phyloP scores from a whole-genome alignment of 35 echinoderm and acorn worm species.

The Stichopus chloronotus region DNA sequence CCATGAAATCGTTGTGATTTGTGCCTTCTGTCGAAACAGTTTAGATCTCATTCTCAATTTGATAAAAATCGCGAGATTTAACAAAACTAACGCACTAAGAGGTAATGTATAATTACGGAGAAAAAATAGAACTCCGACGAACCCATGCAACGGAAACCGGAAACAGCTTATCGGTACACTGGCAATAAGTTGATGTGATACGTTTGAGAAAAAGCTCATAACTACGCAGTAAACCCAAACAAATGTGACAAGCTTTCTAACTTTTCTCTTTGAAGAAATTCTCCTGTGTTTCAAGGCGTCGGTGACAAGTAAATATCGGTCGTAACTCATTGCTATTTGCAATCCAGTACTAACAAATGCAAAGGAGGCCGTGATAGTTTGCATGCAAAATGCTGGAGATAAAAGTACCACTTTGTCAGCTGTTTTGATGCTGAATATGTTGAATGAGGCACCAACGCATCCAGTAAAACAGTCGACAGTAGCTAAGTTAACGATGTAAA shows the following conservation, averaged over 20 bases:
- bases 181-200: neutral
- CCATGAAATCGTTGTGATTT: neutral
- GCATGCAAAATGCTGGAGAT: neutral
- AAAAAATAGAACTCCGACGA: neutral
- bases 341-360: neutral
- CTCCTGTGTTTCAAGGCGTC: neutral
- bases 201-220: too few relatives aligned
- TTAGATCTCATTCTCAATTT: neutral
- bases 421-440: neutral
- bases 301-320: neutral
- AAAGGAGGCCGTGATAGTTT: too few relatives aligned
- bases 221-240: neutral
- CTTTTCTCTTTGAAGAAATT: neutral
- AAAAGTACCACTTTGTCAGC: too few relatives aligned
- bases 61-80: neutral
- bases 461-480: neutral
- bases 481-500: too few relatives aligned
- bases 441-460: neutral
- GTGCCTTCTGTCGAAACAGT: neutral
- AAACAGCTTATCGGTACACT: neutral
- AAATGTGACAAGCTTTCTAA: neutral
- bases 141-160: neutral
- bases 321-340: slow-evolving; percentile 3
- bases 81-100: neutral
- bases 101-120: neutral